phyloP scores from a whole-genome alignment of 2,113 vertebrate genomes.

The Coreoperca whiteheadi region DNA sequence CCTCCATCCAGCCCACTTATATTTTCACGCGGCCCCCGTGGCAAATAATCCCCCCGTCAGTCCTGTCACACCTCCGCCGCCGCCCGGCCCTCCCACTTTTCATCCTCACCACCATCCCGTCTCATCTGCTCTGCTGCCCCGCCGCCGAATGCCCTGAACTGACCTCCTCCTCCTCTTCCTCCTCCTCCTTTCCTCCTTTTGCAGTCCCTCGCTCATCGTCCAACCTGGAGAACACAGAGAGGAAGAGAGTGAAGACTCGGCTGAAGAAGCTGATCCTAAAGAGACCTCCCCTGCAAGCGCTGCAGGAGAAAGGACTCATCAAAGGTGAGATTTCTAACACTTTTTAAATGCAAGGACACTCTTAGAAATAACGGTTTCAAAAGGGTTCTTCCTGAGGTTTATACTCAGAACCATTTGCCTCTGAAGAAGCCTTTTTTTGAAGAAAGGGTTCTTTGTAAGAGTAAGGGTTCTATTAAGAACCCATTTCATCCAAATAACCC shows the following conservation, averaged over 20 bases:
- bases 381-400: too few species aligned
- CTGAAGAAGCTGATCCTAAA: slow-evolving; percentile 90
- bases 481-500: too few species aligned
- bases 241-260: slow-evolving; percentile 89
- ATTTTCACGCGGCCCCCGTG: slow-evolving; percentile 71
- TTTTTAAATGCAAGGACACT: background rate
- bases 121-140: slow-evolving; percentile 63
- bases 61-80: slow-evolving; percentile 65
- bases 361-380: too few species aligned
- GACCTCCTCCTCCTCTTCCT: slow-evolving; percentile 65
- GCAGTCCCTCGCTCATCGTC: slow-evolving; percentile 80
- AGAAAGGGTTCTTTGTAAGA: too few species aligned
- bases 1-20: slow-evolving; percentile 74
- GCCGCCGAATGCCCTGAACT: slow-evolving; percentile 46
- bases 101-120: slow-evolving; percentile 73
- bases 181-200: slow-evolving; percentile 37
- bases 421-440: too few species aligned
- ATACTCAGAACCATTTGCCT: too few species aligned
- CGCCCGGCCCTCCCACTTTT: slow-evolving; percentile 74
- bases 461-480: too few species aligned
- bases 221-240: slow-evolving; percentile 84
- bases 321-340: slow-evolving; percentile 84
- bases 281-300: slow-evolving; percentile 89
- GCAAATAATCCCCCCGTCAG: slow-evolving; percentile 71
- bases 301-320: slow-evolving; percentile 94